These are phyloP conservation scores for Scaptomyza reducta DNA, from an alignment of 2,888 invertebrate genomes.

Conservation along the genomic window DNA sequence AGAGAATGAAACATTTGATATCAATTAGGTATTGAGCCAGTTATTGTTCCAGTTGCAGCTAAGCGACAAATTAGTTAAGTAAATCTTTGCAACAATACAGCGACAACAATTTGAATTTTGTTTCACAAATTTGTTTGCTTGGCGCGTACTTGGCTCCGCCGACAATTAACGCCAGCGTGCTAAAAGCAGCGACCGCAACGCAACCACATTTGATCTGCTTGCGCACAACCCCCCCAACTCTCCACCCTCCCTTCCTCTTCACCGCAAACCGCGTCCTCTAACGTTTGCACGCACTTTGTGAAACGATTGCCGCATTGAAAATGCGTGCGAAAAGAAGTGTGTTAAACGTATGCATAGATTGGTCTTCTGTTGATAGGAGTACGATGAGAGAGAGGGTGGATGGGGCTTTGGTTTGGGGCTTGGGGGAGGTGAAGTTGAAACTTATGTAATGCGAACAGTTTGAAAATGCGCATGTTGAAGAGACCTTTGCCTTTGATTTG, in stretches of 20 bases:
- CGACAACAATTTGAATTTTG: neutral
- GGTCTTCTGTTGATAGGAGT: too few relatives aligned
- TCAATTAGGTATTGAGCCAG: slow-evolving; percentile 29
- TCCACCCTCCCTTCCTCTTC: too few relatives aligned
- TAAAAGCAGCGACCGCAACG: slow-evolving; percentile 64
- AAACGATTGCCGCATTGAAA: slow-evolving; percentile 47
- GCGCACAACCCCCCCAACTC: neutral
- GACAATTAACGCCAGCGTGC: slow-evolving; percentile 69
- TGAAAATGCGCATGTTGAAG: neutral
- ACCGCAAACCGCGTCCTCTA: too few relatives aligned
- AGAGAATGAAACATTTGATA: neutral
- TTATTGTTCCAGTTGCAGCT: slow-evolving; percentile 49
- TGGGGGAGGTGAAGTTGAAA: too few relatives aligned
- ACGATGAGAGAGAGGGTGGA: too few relatives aligned
- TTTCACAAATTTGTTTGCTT: slow-evolving; percentile 51
- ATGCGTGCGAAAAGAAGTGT: slow-evolving; percentile 69
- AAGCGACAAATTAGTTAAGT: slow-evolving; percentile 54
- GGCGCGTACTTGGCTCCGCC: slow-evolving; percentile 64
- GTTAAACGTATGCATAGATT: slow-evolving; percentile 64
- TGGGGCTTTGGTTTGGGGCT: too few relatives aligned
- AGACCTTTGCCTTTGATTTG: neutral
- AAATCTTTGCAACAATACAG: neutral
- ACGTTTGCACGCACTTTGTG: slow-evolving; percentile 62
- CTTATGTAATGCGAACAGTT: neutral
- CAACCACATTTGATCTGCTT: slow-evolving; percentile 26